phyloP scores from a whole-genome alignment of 2,797 vertebrate species.

The Smutsia temminckii region DNA sequence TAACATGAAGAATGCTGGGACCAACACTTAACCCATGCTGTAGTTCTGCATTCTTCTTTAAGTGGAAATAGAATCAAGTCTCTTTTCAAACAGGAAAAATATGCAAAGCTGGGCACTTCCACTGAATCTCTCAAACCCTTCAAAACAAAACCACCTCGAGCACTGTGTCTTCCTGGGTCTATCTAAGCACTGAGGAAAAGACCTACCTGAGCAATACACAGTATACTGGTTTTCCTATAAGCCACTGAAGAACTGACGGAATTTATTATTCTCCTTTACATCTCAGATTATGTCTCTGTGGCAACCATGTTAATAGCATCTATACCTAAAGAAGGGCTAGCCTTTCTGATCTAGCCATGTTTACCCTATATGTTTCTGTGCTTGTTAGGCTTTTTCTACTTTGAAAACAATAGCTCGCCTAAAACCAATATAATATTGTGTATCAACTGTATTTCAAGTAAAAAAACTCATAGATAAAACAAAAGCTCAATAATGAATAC shows the following conservation, averaged over 20 bases:
- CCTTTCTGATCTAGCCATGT: not conserved
- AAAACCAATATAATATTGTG: no score
- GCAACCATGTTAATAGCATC: not conserved
- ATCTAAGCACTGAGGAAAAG: slow-evolving; percentile 29
- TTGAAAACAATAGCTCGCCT: not conserved
- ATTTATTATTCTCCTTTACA: slow-evolving; percentile 38
- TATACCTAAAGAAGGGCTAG: not conserved
- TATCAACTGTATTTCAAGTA: no score
- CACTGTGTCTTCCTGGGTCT: not conserved
- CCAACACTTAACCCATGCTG: not conserved
- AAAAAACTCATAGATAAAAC: no score
- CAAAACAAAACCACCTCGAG: not conserved
- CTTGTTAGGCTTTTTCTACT: slow-evolving; percentile 25
- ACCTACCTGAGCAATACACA: not conserved
- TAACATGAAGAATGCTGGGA: not conserved
- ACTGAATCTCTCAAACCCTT: slow-evolving; percentile 24
- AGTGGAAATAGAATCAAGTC: not conserved
- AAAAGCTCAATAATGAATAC: slow-evolving; percentile 29
- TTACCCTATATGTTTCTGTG: not conserved
- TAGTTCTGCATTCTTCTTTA: not conserved
- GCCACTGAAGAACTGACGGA: slow-evolving; percentile 8
- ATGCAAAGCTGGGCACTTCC: not conserved
- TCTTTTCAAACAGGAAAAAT: slow-evolving; percentile 45
- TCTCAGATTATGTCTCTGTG: not conserved
- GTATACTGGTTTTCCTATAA: slow-evolving; percentile 21